A percentile compares a stretch with the other conserved stretches of the same genome.
Evolutionary conservation across 2,888 invertebrate species (phyloP).

Genomic region (Pyrochroa serraticornis): DNA sequence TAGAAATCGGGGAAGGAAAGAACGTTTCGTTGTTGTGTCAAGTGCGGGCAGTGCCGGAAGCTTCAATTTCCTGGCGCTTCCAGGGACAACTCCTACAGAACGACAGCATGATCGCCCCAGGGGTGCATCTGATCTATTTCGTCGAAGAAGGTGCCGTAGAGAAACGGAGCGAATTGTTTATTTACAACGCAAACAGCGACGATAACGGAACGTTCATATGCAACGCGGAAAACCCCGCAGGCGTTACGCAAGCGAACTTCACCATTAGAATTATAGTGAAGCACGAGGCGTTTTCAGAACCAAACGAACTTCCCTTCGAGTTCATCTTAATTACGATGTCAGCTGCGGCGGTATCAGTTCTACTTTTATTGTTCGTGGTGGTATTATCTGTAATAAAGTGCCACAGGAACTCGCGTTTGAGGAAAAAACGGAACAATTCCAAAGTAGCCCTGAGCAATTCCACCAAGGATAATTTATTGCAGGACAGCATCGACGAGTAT

Average conservation of each 20-base stretch:
- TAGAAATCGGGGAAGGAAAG: conserved; percentile 79
- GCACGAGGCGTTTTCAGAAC: conserved; percentile 53
- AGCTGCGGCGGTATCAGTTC: conserved; percentile 68
- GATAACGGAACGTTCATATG: conserved; percentile 87
- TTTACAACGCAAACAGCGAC: conserved; percentile 75
- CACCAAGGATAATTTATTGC: conserved; percentile 50
- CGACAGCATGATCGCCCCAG: conserved; percentile 70
- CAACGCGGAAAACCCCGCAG: conserved; percentile 84
- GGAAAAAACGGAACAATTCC: conserved; percentile 64
- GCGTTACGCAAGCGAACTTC: conserved; percentile 78
- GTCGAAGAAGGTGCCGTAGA: conserved; percentile 73
- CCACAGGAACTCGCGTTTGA: conserved; percentile 51
- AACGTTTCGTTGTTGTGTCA: conserved; percentile 81
- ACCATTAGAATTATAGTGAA: conserved; percentile 78
- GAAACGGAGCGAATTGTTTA: conserved; percentile 77
- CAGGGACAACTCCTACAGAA: conserved; percentile 80
- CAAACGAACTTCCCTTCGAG: conserved; percentile 59
- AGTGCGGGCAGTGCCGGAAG: conserved; percentile 80
- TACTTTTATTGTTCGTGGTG: conserved; percentile 70
- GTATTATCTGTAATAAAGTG: conserved; percentile 67
- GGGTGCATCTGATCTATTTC: conserved; percentile 70
- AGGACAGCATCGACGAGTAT: conserved; percentile 50
- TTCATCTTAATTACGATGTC: conserved; percentile 74
- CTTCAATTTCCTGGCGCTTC: conserved; percentile 81
- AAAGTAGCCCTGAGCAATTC: conserved; percentile 57